Base-by-base conservation (phyloP, 2,113 vertebrate genomes). In the Chauna torquata region DNA sequence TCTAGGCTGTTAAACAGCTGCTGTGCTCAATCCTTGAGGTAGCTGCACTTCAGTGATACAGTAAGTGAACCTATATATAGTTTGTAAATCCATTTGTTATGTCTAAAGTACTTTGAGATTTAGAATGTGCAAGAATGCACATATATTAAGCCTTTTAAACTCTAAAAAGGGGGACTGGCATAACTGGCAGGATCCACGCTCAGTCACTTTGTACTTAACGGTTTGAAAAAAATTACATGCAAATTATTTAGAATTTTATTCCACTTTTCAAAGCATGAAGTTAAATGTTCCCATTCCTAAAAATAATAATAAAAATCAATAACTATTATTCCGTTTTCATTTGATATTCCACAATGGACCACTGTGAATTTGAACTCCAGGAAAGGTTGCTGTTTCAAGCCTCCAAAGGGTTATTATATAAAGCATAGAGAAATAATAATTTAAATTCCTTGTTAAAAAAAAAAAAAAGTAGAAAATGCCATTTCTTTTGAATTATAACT, bases 261-360 rank as follows among this genome's bases (percentile, higher is more conserved):
- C 91, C 74, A 95, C 82, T 97, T 92, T 95, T 94, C 92, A 95
- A 97, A 97, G 96, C 95, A 97, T 92, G 95, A 96, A 93, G 95
- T 93, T 97, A 94, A 97, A 95, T 92, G 93, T 45, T 96, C 92
- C 95, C 69, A 75, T 96, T 97, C 94, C 93, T 96, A 96, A 97
- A 97, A 96, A 95, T 97, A 96, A 97, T 96, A 96, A 97, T 95
- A 97, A 97, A 97, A 96, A 97, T 96, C 95, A 97, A 95, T 97
- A 96, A 94, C 97, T 97, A 95, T 95, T 96, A 96, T 96, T 96
- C 95, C 62, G 91, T 62, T 94, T 92, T 97, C 95, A 97, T 97
- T 95, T 97, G 96, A 89, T 96, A 92, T 91, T 95, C 94, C 87
- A 97, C 93, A 97, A 97, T 93, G 82, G 94, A 96, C 94, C 90